A percentile compares a stretch with the other conserved stretches of the same genome.
Evolutionary conservation across 2,113 vertebrate genomes (phyloP).

Genomic region (Dascyllus trimaculatus): DNA sequence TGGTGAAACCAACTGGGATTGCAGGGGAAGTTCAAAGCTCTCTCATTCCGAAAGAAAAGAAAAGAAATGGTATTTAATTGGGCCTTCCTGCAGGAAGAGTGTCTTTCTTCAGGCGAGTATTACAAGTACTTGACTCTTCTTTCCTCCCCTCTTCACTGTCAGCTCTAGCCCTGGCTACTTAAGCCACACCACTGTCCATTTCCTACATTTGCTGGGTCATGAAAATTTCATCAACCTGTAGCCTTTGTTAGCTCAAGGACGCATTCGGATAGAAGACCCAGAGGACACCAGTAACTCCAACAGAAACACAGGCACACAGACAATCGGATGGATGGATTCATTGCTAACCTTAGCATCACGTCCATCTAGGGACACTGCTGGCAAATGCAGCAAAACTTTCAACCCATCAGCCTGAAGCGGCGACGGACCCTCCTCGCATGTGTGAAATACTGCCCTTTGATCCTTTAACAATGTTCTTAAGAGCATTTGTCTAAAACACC

Average conservation of each 20-base stretch:
- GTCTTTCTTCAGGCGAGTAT: constrained; percentile 12
- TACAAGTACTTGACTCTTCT: neutral
- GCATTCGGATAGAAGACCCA: constrained; percentile 53
- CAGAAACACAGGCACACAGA: constrained; percentile 29
- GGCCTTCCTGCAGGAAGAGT: neutral
- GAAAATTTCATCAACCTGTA: constrained; percentile 65
- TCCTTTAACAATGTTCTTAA: constrained; percentile 41
- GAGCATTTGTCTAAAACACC: constrained; percentile 39
- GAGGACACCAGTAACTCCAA: constrained; percentile 35
- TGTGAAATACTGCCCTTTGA: constrained; percentile 38
- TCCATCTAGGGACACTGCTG: neutral
- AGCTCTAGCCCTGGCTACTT: constrained; percentile 22
- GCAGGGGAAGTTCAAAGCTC: constrained; percentile 15
- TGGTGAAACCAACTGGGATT: constrained; percentile 21
- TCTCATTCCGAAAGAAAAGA: constrained; percentile 3
- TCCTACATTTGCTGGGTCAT: constrained; percentile 63
- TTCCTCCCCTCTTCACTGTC: neutral
- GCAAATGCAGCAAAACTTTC: neutral
- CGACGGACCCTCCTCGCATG: neutral
- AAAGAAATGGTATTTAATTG: constrained; percentile 18
- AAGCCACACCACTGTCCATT: constrained; percentile 42
- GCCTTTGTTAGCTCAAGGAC: constrained; percentile 52
- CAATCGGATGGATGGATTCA: neutral
- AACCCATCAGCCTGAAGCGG: constrained; percentile 2
- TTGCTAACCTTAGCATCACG: constrained; percentile 8